Evolutionary conservation across 2,113 vertebrate genomes (phyloP), one percentile per base, ranked within the genome.

Genomic region (Natator depressus): DNA sequence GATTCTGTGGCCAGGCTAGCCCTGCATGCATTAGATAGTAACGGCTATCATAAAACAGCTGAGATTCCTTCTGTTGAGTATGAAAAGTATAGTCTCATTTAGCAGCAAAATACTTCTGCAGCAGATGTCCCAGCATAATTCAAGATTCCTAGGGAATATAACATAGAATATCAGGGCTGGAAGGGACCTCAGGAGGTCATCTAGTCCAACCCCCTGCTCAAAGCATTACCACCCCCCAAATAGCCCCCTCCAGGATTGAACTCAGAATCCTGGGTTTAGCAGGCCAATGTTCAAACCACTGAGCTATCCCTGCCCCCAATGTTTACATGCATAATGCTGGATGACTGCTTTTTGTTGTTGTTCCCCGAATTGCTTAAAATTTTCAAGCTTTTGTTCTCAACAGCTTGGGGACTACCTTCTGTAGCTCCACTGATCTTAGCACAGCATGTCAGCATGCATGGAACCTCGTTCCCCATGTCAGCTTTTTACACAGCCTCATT

Each of bases 281-380:
- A 42, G 42, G 42, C 42, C 42, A 42, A 5, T 42, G 42, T 5
- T 42, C 42, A 42, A 42, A 42, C 5, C 2, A 42, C 42, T 42
- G 42, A 42, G 42, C 42, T 42, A 42, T 42, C 42, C 42, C 42
- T 42, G 42, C 42, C 42, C 42, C 42, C 42, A 42, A 2, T 42
- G 42, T 22, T 51, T 87, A 5, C 10, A n/a, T 87, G 84, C 1
- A 0, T 84, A 47, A 87, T 27, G 42, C 6, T 0, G 0, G 12
- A 72, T 5, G 47, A 13, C 0, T 80, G 57, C 8, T 82, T 31
- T 25, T 81, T 46, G 4, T 55, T 89, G 86, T 69, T 69, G 12
- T n/a, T 1, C 17, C 49, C 81, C 24, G 46, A 10, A 10, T 29
- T 25, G 76, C 55, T 92, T 88, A 49, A 25, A 72, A 75, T 29